These are phyloP conservation scores for Daboia siamensis DNA, from an alignment of 2,113 vertebrate species.

Conservation along the genomic window DNA sequence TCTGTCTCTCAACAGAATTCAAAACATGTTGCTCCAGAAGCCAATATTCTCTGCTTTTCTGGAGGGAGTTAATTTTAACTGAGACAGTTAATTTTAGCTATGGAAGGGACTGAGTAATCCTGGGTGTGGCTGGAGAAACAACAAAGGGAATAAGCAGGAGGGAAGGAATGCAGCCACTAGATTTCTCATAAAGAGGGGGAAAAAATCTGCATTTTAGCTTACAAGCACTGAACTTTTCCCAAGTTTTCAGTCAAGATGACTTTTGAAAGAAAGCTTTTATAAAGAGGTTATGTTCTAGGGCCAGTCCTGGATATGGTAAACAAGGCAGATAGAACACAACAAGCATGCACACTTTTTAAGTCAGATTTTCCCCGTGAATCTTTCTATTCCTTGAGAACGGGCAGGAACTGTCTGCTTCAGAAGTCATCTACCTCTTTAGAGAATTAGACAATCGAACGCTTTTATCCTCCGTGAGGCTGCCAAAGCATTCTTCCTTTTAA, in stretches of 20 bases:
- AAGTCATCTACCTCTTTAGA: neutral
- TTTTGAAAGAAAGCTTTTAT: neutral
- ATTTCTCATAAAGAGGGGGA: conserved; percentile 1
- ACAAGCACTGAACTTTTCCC: neutral
- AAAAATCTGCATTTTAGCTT: neutral
- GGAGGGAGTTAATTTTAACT: neutral
- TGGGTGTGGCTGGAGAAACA: conserved; percentile 9
- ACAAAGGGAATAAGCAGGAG: conserved; percentile 14
- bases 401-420: neutral
- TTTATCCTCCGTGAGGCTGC: neutral
- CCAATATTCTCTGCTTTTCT: conserved; percentile 1
- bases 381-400: neutral
- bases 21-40: neutral
- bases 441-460: neutral
- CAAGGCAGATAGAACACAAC: too few relatives aligned
- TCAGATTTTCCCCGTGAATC: neutral
- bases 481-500: neutral
- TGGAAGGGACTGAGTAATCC: conserved; percentile 15
- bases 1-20: neutral
- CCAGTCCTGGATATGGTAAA: neutral
- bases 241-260: neutral
- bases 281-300: neutral
- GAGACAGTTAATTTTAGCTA: conserved; percentile 32
- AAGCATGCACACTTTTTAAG: neutral
- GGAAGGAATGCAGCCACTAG: neutral